Evolutionary conservation across 2,888 invertebrate genomes (phyloP), one percentile per base, ranked within the genome.

Genomic region (Thysanoteuthis rhombus): DNA sequence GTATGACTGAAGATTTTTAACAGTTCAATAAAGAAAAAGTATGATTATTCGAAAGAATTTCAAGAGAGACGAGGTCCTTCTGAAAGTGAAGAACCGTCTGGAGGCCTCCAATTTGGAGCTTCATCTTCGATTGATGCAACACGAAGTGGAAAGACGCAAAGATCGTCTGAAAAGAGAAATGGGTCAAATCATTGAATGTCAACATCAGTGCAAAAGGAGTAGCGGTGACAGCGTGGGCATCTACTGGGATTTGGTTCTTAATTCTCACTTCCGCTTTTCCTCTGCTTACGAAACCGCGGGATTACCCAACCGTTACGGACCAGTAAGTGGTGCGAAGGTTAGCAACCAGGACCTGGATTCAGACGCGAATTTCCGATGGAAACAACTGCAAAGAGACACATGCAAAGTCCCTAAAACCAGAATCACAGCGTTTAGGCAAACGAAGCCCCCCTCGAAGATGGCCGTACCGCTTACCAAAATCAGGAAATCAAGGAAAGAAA

Each of bases 161-260:
- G 42, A n/a, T 45, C 36, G 40, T 5, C 32, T 92, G 25, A 45
- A 45, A n/a, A 32, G 92, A 22, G 42, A 92, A 92, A 92, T 92
- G 40, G 92, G 45, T 25, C 92, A 92, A 36, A 92, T 92, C 32
- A 32, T 40, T 10, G 92, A 92, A 19, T 92, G 36, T 22, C 92
- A 92, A 45, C 28, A 92, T 45, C 40, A 92, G 16, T 92, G 92
- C 16, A 92, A 92, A 40, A 32, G 45, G 8, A 92, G 28, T 32
- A 92, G 92, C 45, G 92, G 92, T 36, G 92, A 92, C 39, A 92
- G 92, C 8, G n/a, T 92, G 25, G 92, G 19, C 40, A 92, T 92
- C n/a, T 92, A 92, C 45, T 5, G n/a, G 45, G 92, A 92, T 92
- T 92, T 92, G 92, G 92, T 92, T 32, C 45, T 92, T 45, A 92